These are phyloP conservation scores for Aphodius granarius DNA, from an alignment of 2,888 invertebrate genomes.

Conservation along the genomic window DNA sequence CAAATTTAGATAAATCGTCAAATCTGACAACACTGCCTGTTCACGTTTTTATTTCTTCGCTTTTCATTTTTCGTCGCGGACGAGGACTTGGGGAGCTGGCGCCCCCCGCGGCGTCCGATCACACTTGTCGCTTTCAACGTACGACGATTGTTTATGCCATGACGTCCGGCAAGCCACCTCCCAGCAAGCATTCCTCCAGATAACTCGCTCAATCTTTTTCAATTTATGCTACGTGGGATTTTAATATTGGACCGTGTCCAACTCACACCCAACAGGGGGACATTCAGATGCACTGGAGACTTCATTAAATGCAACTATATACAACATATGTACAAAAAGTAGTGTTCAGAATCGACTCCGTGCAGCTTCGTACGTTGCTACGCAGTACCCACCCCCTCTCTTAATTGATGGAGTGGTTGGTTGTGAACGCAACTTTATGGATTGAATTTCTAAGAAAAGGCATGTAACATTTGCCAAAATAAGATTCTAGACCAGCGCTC, in stretches of 20 bases:
- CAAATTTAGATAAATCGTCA: too few relatives aligned
- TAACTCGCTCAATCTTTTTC: slow-evolving; percentile 23
- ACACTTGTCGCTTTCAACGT: slow-evolving; percentile 51
- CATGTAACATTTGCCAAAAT: too few relatives aligned
- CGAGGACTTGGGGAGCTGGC: slow-evolving; percentile 44
- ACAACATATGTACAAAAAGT: too few relatives aligned
- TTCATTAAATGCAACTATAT: not conserved
- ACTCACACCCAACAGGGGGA: not conserved
- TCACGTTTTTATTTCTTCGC: not conserved
- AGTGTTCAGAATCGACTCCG: too few relatives aligned
- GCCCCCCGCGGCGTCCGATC: slow-evolving; percentile 46
- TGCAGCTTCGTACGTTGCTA: too few relatives aligned
- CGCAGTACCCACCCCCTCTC: too few relatives aligned
- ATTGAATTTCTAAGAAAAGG: too few relatives aligned
- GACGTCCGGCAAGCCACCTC: slow-evolving; percentile 29
- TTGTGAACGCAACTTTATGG: too few relatives aligned
- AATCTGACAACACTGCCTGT: not conserved
- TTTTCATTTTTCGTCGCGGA: slow-evolving; percentile 32
- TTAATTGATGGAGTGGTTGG: too few relatives aligned
- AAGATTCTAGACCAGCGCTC: too few relatives aligned
- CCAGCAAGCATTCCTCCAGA: slow-evolving; percentile 13
- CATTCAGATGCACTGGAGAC: not conserved
- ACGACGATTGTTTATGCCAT: slow-evolving; percentile 44
- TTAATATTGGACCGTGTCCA: slow-evolving; percentile 11
- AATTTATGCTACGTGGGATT: slow-evolving; percentile 23